Evolutionary conservation across 2,888 invertebrate genomes (phyloP).

Genomic region (Drosophila parthenogenetica): DNA sequence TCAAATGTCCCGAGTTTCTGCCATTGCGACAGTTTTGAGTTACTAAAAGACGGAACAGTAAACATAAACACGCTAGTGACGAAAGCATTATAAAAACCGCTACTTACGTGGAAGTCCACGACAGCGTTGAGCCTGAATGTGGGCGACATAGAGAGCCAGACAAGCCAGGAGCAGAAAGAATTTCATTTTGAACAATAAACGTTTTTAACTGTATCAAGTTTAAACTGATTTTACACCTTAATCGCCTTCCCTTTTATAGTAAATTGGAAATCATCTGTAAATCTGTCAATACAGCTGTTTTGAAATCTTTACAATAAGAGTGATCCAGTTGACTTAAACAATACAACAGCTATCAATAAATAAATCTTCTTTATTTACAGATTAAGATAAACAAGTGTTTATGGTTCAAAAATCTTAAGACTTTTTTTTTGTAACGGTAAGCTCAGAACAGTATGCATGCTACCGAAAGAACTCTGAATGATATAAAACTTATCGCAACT

Average conservation of each 20-base stretch:
- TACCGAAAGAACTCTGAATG: not conserved
- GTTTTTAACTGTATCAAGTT: not conserved
- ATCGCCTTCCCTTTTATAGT: constrained; percentile 1
- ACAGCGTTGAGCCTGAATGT: constrained; percentile 19
- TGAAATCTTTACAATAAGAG: not conserved
- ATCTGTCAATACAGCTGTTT: constrained; percentile 1
- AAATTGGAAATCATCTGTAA: not conserved
- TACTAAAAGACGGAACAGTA: not conserved
- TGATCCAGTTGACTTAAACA: too few relatives aligned
- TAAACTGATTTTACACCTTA: constrained; percentile 1
- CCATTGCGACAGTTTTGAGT: constrained; percentile 16
- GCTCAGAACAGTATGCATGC: not conserved
- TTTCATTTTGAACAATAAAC: constrained; percentile 15
- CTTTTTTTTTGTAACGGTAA: not conserved
- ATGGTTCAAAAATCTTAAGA: too few relatives aligned
- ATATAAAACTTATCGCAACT: not conserved
- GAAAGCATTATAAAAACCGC: not conserved
- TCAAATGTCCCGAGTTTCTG: constrained; percentile 24
- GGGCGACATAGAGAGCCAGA: constrained; percentile 18
- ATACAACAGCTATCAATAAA: too few relatives aligned
- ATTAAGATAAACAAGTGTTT: too few relatives aligned
- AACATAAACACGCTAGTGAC: not conserved
- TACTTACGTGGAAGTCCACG: constrained; percentile 17
- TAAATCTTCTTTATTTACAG: too few relatives aligned
- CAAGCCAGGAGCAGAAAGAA: constrained; percentile 15